phyloP scores from a whole-genome alignment of 1,140 invertebrate species.

The Magallana angulata region DNA sequence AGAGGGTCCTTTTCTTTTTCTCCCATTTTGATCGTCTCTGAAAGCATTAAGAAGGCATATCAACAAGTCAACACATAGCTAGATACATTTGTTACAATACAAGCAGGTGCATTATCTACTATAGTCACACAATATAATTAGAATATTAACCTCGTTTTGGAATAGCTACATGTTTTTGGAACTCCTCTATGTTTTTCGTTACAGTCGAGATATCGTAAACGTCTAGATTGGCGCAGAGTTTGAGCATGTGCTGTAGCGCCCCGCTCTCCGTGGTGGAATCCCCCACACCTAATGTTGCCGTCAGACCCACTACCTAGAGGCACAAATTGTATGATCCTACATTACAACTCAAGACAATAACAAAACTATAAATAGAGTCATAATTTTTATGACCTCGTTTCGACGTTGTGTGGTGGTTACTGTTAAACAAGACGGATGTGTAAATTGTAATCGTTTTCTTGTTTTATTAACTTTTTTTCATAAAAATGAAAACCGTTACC shows the following conservation, averaged over 20 bases:
- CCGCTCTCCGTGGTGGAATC: conserved; percentile 61
- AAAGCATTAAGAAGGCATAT: neutral
- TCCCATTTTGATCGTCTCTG: conserved; percentile 46
- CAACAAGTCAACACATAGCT: neutral
- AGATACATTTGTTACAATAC: too few relatives aligned
- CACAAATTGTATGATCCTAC: too few relatives aligned
- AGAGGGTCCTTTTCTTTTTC: conserved; percentile 38
- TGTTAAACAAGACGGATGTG: too few relatives aligned
- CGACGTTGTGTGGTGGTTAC: too few relatives aligned
- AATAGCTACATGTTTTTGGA: conserved; percentile 61
- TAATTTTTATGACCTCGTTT: too few relatives aligned
- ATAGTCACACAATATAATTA: neutral
- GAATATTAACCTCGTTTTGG: conserved; percentile 67
- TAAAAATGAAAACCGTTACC: conserved; percentile 45
- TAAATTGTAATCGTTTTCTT: too few relatives aligned
- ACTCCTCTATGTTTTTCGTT: conserved; percentile 62
- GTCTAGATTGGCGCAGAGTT: conserved; percentile 74
- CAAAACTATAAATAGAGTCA: too few relatives aligned
- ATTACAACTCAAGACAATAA: too few relatives aligned
- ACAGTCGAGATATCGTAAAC: conserved; percentile 66
- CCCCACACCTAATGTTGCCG: conserved; percentile 76
- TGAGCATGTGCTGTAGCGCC: conserved; percentile 69
- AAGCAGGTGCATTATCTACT: too few relatives aligned
- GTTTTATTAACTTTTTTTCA: neutral
- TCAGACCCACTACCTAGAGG: conserved; percentile 75